Evolutionary conservation across 2,113 vertebrate species (phyloP).

Genomic region (Morone saxatilis): DNA sequence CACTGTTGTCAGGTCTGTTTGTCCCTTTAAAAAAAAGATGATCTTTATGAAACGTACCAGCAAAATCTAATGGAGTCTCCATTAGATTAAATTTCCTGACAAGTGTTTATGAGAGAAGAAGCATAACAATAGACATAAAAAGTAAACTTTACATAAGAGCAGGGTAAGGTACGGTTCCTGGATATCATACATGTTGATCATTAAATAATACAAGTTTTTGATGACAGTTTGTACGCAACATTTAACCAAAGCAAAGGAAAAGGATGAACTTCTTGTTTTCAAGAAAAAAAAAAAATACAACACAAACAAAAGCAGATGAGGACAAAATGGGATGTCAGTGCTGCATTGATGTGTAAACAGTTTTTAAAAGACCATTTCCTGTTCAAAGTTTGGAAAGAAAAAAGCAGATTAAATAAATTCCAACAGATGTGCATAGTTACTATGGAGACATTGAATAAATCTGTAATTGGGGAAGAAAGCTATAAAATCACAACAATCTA

Average conservation of each 20-base stretch:
- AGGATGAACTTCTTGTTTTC: slow-evolving; percentile 40
- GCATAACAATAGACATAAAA: slow-evolving; percentile 72
- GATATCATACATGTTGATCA: slow-evolving; percentile 78
- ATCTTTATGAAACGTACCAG: slow-evolving; percentile 76
- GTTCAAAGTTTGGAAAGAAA: slow-evolving; percentile 40
- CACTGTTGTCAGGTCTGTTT: slow-evolving; percentile 84
- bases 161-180: slow-evolving; percentile 70
- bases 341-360: slow-evolving; percentile 76
- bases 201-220: slow-evolving; percentile 77
- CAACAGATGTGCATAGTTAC: slow-evolving; percentile 64
- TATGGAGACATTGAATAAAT: slow-evolving; percentile 36
- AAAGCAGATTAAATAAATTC: slow-evolving; percentile 49
- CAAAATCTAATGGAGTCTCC: slow-evolving; percentile 55
- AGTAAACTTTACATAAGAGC: slow-evolving; percentile 76
- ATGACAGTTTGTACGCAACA: slow-evolving; percentile 51
- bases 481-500: slow-evolving; percentile 56
- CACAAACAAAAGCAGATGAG: slow-evolving; percentile 68
- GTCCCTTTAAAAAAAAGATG: slow-evolving; percentile 68
- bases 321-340: slow-evolving; percentile 73
- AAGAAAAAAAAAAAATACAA: slow-evolving; percentile 12
- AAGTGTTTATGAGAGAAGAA: slow-evolving; percentile 75
- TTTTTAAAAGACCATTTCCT: slow-evolving; percentile 68
- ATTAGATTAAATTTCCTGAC: slow-evolving; percentile 71
- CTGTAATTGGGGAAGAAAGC: slow-evolving; percentile 33
- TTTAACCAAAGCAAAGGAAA: slow-evolving; percentile 43